A percentile compares a stretch with the other conserved stretches of the same genome.
These are phyloP conservation scores for Bubo blakistoni DNA, from an alignment of 2,113 vertebrate genomes.

Conservation along the genomic window DNA sequence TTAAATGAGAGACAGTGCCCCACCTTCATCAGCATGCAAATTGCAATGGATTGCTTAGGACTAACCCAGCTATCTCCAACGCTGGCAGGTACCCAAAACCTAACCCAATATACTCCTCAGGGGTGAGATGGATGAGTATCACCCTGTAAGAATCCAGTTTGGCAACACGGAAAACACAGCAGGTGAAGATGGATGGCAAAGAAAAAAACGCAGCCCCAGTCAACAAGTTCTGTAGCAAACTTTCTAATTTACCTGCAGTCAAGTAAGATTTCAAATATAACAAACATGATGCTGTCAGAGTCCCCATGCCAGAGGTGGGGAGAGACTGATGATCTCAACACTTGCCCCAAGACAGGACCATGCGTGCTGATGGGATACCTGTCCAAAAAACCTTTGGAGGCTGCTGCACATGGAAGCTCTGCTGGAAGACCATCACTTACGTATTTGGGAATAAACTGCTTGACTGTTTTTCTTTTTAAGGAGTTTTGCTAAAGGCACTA, in stretches of 20 bases:
- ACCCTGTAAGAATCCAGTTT: not conserved
- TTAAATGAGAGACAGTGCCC: not conserved
- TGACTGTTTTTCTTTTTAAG: not conserved
- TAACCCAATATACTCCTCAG: not conserved
- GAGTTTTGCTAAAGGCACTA: not conserved
- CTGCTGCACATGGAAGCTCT: not conserved
- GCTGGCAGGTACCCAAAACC: slow-evolving; percentile 42
- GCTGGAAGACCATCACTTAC: not conserved
- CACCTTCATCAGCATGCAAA: slow-evolving; percentile 35
- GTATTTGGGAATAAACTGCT: not conserved
- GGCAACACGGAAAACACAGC: not conserved
- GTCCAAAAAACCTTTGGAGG: not conserved
- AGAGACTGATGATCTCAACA: not conserved
- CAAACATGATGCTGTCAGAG: not conserved
- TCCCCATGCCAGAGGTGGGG: accelerated
- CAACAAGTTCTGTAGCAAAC: not conserved
- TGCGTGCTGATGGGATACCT: not conserved
- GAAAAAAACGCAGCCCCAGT: not conserved
- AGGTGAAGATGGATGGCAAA: not conserved
- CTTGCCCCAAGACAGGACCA: not conserved
- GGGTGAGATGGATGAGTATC: not conserved
- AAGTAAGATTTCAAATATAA: not conserved
- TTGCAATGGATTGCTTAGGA: not conserved
- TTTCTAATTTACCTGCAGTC: not conserved
- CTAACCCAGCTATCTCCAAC: not conserved